Evolutionary conservation across 2,888 invertebrate genomes (phyloP).

Genomic region (Xylocampa areola): DNA sequence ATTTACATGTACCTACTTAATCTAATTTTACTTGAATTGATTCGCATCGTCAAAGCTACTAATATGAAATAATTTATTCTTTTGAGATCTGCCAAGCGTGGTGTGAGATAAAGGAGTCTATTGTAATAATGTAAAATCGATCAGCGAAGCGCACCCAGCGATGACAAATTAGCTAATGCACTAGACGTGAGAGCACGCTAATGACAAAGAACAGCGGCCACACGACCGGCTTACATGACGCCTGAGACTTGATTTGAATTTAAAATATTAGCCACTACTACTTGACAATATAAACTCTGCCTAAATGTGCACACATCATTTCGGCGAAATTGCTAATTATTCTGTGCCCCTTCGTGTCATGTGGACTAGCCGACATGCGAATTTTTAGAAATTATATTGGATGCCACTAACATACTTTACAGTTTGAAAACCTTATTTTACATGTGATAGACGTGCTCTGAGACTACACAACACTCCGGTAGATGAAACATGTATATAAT

Average conservation of each 20-base stretch:
- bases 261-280: slow-evolving; percentile 4
- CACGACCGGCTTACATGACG: slow-evolving; percentile 74
- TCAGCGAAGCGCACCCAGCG: slow-evolving; percentile 67
- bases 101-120: slow-evolving; percentile 49
- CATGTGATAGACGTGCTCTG: no score
- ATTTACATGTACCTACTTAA: no score
- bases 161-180: slow-evolving; percentile 86
- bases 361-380: slow-evolving; percentile 27
- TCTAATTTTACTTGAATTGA: no score
- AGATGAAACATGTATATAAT: neutral
- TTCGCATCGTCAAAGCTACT: slow-evolving; percentile 6
- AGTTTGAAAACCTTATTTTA: slow-evolving; percentile 39
- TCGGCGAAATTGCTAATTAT: slow-evolving; percentile 11
- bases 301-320: slow-evolving; percentile 4
- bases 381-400: slow-evolving; percentile 48
- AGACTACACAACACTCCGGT: slow-evolving; percentile 4
- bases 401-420: slow-evolving; percentile 44
- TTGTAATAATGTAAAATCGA: slow-evolving; percentile 66
- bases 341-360: slow-evolving; percentile 26
- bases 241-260: slow-evolving; percentile 13
- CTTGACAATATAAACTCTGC: slow-evolving; percentile 1
- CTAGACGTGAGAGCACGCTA: slow-evolving; percentile 85
- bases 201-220: slow-evolving; percentile 80
- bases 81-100: slow-evolving; percentile 29
- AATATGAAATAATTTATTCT: slow-evolving; percentile 16